These are phyloP conservation scores for Dexiosoma caninum DNA, from an alignment of 2,888 invertebrate genomes.

Conservation along the genomic window DNA sequence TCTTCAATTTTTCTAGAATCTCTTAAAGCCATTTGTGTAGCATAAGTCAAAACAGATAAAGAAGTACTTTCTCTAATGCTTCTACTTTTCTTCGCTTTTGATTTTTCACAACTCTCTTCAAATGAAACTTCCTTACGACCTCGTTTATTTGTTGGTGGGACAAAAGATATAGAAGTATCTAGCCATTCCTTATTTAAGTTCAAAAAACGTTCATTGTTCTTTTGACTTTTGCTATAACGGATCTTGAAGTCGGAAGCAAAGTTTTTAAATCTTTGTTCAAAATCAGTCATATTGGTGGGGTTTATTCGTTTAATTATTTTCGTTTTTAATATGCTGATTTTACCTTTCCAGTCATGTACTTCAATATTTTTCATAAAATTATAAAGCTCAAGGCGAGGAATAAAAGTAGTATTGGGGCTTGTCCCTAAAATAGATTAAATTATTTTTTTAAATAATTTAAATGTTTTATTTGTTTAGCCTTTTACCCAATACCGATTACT, in stretches of 20 bases:
- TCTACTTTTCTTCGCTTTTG: neutral
- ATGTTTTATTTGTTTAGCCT: too few relatives aligned
- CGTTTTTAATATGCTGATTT: too few relatives aligned
- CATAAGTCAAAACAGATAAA: too few relatives aligned
- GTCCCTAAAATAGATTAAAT: too few relatives aligned
- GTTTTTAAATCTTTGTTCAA: neutral
- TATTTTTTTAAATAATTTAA: too few relatives aligned
- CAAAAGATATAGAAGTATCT: neutral
- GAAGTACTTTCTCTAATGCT: neutral
- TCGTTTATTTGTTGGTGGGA: neutral
- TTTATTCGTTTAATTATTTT: too few relatives aligned
- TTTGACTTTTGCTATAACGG: conserved; percentile 8
- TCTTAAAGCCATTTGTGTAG: neutral
- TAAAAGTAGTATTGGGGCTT: too few relatives aligned
- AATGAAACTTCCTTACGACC: neutral
- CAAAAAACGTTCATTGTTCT: conserved; percentile 1
- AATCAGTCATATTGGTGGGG: too few relatives aligned
- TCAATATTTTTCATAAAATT: too few relatives aligned
- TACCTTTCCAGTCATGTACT: too few relatives aligned
- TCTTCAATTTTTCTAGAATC: neutral
- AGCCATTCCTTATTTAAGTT: conserved; percentile 6
- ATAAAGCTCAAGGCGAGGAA: too few relatives aligned
- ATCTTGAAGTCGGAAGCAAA: conserved; percentile 1
- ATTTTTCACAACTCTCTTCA: conserved; percentile 1
- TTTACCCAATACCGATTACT: too few relatives aligned